Conservation (phyloP, 2,797 vertebrate genomes). For the Scyliorhinus canicula region DNA sequence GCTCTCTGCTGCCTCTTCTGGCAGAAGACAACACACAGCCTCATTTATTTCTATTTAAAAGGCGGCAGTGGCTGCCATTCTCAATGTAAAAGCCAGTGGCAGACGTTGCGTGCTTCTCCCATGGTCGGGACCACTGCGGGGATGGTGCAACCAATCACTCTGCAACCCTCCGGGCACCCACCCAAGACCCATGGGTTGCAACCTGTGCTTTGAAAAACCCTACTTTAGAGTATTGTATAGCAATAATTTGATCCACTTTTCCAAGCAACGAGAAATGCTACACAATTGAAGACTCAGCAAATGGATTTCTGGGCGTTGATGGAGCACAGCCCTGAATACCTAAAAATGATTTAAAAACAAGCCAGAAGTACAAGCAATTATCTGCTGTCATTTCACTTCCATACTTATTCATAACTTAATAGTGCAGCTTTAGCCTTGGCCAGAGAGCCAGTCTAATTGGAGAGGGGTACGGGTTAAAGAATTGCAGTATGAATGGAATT, state of each 20-base stretch:
- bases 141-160: too few relatives aligned
- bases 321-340: not conserved
- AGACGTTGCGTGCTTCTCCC: too few relatives aligned
- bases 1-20: too few relatives aligned
- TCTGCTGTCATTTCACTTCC: not conserved
- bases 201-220: too few relatives aligned
- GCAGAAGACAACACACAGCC: too few relatives aligned
- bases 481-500: not conserved
- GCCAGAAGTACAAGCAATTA: not conserved
- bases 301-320: not conserved
- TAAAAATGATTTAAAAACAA: not conserved
- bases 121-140: too few relatives aligned
- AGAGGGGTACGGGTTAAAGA: not conserved
- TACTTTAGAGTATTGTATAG: not conserved
- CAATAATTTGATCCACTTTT: not conserved
- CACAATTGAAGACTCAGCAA: not conserved
- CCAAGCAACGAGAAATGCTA: not conserved
- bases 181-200: too few relatives aligned
- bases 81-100: too few relatives aligned
- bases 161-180: too few relatives aligned
- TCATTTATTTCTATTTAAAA: too few relatives aligned
- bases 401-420: not conserved
- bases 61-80: too few relatives aligned
- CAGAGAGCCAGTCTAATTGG: not conserved
- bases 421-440: not conserved